These are phyloP conservation scores for Macaria liturata DNA, from an alignment of 2,888 invertebrate genomes.

Conservation along the genomic window DNA sequence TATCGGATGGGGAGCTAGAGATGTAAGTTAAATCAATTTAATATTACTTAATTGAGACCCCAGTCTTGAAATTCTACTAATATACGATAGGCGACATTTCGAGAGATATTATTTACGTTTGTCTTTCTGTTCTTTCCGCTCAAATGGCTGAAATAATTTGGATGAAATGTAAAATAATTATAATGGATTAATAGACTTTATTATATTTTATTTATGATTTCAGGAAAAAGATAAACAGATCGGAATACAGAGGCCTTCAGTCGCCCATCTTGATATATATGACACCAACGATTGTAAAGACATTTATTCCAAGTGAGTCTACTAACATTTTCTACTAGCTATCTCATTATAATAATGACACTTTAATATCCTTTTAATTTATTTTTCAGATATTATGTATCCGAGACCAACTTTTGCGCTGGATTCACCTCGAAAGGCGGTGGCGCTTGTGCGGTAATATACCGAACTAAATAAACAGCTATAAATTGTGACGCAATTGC, in stretches of 20 bases:
- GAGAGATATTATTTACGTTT: too few species aligned
- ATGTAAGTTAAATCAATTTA: conserved; percentile 34
- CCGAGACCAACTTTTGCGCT: conserved; percentile 48
- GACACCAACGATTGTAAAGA: conserved; percentile 40
- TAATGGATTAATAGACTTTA: too few species aligned
- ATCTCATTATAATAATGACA: too few species aligned
- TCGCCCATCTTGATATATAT: conserved; percentile 39
- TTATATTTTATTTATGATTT: background rate
- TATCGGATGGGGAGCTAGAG: conserved; percentile 53
- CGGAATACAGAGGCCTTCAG: conserved; percentile 27
- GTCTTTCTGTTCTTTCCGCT: too few species aligned
- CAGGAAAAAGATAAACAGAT: conserved; percentile 19
- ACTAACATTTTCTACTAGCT: background rate
- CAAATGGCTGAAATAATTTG: too few species aligned
- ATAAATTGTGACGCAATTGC: background rate
- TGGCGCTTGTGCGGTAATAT: conserved; percentile 53
- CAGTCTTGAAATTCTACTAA: too few species aligned
- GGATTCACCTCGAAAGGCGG: conserved; percentile 39
- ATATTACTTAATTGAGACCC: too few species aligned
- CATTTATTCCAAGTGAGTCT: conserved; percentile 46
- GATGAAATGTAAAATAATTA: too few species aligned
- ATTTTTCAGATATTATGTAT: conserved; percentile 46
- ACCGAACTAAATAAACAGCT: background rate
- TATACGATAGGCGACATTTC: too few species aligned
- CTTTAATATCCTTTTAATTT: background rate